These are phyloP conservation scores for Anabas testudineus DNA, from an alignment of 2,797 vertebrate species.

Conservation along the genomic window DNA sequence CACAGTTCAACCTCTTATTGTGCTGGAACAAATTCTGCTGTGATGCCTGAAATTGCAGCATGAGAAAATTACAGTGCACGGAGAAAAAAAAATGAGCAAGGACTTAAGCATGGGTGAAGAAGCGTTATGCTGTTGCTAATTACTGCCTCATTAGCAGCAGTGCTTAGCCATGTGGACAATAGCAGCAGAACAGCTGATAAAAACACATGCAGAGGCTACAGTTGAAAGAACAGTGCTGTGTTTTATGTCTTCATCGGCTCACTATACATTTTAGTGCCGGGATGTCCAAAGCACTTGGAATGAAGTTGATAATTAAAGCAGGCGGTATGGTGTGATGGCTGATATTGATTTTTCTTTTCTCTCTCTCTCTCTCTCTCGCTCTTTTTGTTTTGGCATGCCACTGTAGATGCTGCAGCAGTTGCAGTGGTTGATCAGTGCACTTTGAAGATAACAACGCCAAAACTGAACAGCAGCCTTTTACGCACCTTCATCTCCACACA, in stretches of 20 bases:
- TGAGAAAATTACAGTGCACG: conserved; percentile 76
- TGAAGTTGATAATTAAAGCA: conserved; percentile 72
- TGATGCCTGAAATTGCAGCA: conserved; percentile 81
- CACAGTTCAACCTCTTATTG: conserved; percentile 67
- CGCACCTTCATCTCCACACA: conserved; percentile 67
- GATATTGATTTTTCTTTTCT: conserved; percentile 38
- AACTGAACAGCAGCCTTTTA: conserved; percentile 53
- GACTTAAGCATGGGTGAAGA: conserved; percentile 82
- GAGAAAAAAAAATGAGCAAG: conserved; percentile 51
- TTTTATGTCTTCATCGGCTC: conserved; percentile 80
- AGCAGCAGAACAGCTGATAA: conserved; percentile 81
- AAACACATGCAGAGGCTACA: conserved; percentile 82
- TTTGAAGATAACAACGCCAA: conserved; percentile 47
- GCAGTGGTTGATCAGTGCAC: conserved; percentile 19
- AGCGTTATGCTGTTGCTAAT: conserved; percentile 81
- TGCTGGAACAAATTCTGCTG: conserved; percentile 77
- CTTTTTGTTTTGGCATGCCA: conserved; percentile 11
- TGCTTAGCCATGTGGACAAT: conserved; percentile 83
- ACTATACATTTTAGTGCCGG: conserved; percentile 62
- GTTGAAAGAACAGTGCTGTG: conserved; percentile 77
- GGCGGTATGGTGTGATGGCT: conserved; percentile 51
- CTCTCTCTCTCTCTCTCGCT: no score
- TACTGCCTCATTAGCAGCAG: conserved; percentile 83
- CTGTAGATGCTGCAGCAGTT: conserved; percentile 19
- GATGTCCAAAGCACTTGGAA: conserved; percentile 68